A percentile compares a stretch with the other conserved stretches of the same genome.
These are phyloP conservation scores for Mus musculus DNA, from an alignment of 2,113 vertebrate genomes.

Conservation along the genomic window GRCm39 chr1:50337001-50337500, in stretches of 20 bases:
- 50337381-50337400: constrained; percentile 45
- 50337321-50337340: constrained; percentile 25
- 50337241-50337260: neutral
- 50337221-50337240: neutral
- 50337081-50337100: too few relatives aligned
- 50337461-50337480: constrained; percentile 68
- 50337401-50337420: constrained; percentile 56
- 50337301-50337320: neutral
- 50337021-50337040: too few relatives aligned
- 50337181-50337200: neutral
- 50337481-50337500: constrained; percentile 30
- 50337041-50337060: too few relatives aligned
- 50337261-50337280: constrained; percentile 1
- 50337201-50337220: neutral
- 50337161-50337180: neutral
- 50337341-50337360: constrained; percentile 49
- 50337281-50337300: neutral
- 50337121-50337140: too few relatives aligned
- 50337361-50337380: neutral
- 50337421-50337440: constrained; percentile 71
- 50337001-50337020: too few relatives aligned
- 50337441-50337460: constrained; percentile 69
- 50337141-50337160: too few relatives aligned
- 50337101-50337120: too few relatives aligned
- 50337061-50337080: too few relatives aligned